phyloP scores from a whole-genome alignment of 2,888 invertebrate genomes.

The Rhamnusium bicolor region DNA sequence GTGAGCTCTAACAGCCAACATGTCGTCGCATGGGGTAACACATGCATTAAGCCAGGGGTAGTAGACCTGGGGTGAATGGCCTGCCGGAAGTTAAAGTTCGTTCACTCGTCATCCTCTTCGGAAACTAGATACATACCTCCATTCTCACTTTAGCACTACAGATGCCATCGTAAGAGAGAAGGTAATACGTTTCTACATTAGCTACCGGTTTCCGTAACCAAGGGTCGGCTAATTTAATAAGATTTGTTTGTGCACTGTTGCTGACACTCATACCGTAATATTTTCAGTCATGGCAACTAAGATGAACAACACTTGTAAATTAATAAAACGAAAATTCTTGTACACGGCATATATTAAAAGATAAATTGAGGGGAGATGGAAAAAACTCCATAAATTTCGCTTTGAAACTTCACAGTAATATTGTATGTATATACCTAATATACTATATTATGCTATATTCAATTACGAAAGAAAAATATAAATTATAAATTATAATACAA shows the following conservation, averaged over 20 bases:
- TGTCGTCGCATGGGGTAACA: slow-evolving; percentile 6
- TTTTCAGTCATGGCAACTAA: background rate
- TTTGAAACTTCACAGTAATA: too few relatives aligned
- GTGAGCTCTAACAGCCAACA: background rate
- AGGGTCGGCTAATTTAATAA: background rate
- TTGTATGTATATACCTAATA: too few relatives aligned
- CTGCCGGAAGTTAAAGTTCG: slow-evolving; percentile 46
- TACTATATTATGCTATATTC: background rate
- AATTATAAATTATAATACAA: too few relatives aligned
- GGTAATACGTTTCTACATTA: background rate
- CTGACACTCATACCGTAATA: background rate
- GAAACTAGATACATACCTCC: slow-evolving; percentile 35
- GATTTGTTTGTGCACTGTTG: background rate
- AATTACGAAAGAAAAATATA: background rate
- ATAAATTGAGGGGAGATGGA: too few relatives aligned
- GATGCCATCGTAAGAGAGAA: background rate
- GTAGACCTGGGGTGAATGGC: slow-evolving; percentile 43
- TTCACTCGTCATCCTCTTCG: slow-evolving; percentile 35
- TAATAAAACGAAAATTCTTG: background rate
- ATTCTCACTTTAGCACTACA: background rate
- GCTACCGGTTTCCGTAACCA: background rate
- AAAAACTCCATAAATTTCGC: too few relatives aligned
- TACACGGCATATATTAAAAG: too few relatives aligned
- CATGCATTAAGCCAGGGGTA: slow-evolving; percentile 5
- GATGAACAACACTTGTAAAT: background rate